Percentiles rank a stretch among this genome's conserved stretches.
phyloP scores from a whole-genome alignment of 2,888 invertebrate species.

The Rhaphigaster nebulosa region DNA sequence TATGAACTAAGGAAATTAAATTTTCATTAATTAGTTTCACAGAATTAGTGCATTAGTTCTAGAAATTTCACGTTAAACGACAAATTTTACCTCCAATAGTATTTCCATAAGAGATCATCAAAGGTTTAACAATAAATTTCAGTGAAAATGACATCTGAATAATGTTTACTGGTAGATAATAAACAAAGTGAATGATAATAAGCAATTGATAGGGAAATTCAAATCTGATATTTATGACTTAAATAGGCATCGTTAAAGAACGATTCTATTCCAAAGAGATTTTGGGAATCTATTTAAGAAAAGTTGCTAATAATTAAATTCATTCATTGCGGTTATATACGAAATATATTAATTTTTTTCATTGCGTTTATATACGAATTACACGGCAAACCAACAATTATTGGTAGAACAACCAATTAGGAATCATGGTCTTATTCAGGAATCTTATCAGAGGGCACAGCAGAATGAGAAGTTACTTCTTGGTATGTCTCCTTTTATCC shows the following conservation, averaged over 20 bases:
- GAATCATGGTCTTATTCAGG: no score
- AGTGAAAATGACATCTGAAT: neutral
- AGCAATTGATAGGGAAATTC: neutral
- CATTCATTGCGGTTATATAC: neutral
- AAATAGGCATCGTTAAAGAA: neutral
- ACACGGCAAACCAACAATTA: no score
- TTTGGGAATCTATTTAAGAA: neutral
- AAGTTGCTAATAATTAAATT: no score
- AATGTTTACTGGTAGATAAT: neutral
- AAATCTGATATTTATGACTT: neutral
- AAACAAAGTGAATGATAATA: neutral
- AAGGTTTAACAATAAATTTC: neutral
- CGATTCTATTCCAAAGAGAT: neutral
- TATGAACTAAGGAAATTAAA: neutral
- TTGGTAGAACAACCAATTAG: no score
- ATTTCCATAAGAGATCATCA: neutral
- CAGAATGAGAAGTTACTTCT: no score
- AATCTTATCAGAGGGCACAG: no score
- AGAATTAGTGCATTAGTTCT: neutral
- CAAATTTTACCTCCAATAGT: neutral
- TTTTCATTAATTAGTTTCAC: neutral
- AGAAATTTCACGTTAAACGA: neutral
- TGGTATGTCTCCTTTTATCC: no score
- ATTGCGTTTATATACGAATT: no score
- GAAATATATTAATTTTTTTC: no score